Conservation (phyloP, 2,888 invertebrate species). For the Dynastes tityus region DNA sequence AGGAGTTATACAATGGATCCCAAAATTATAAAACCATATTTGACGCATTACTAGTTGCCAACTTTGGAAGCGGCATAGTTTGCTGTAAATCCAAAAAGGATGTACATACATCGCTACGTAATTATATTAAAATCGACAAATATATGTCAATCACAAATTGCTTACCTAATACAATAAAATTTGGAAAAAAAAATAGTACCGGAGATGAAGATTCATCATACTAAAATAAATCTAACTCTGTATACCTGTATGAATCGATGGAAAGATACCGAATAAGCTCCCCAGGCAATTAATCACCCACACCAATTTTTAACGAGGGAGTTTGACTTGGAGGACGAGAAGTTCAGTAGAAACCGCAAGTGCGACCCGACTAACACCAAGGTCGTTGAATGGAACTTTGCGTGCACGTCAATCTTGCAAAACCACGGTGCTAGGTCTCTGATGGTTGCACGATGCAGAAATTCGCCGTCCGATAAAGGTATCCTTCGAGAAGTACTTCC, state of each 20-base stretch:
- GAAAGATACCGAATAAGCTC: slow-evolving; percentile 14
- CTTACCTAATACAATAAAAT: no score
- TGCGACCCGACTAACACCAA: slow-evolving; percentile 39
- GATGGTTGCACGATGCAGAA: slow-evolving; percentile 2
- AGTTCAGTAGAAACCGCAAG: slow-evolving; percentile 40
- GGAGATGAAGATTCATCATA: no score
- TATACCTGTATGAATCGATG: background rate
- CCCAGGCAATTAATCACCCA: slow-evolving; percentile 28
- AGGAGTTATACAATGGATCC: no score
- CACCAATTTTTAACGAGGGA: slow-evolving; percentile 18
- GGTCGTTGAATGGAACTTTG: slow-evolving; percentile 30
- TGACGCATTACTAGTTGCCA: no score
- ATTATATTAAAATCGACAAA: no score
- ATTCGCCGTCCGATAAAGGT: slow-evolving; percentile 16
- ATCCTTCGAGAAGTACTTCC: slow-evolving; percentile 13
- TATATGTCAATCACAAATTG: no score
- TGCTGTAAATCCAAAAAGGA: no score
- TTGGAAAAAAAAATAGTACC: no score
- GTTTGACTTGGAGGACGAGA: slow-evolving; percentile 1
- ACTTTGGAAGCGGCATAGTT: no score
- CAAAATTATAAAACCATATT: no score
- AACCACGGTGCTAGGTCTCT: background rate
- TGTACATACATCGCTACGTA: no score
- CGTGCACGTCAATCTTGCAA: slow-evolving; percentile 38
- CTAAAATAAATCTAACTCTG: background rate